Conservation (phyloP, 2,888 invertebrate genomes). For the Euphydryas editha region DNA sequence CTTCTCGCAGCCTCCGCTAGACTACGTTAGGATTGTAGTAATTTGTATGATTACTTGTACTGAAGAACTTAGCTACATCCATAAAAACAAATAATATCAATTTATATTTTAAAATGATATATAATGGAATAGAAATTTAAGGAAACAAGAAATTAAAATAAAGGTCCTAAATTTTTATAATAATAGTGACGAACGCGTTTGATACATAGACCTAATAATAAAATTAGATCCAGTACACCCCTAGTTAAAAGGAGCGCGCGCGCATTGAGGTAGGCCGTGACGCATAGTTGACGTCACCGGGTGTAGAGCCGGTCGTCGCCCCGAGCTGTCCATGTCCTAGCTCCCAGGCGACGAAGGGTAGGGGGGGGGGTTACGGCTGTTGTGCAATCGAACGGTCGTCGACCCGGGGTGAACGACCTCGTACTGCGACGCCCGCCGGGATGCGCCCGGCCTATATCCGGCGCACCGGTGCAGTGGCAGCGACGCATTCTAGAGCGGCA, state of each 20-base stretch:
- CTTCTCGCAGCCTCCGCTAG: slow-evolving; percentile 46
- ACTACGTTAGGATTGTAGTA: slow-evolving; percentile 17
- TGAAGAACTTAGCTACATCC: not conserved
- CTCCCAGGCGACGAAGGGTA: slow-evolving; percentile 60
- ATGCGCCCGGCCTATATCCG: slow-evolving; percentile 84
- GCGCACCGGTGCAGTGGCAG: slow-evolving; percentile 81
- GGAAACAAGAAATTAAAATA: not conserved
- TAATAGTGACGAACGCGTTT: not conserved
- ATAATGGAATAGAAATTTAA: not conserved
- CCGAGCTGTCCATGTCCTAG: slow-evolving; percentile 65
- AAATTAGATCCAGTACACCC: slow-evolving; percentile 75
- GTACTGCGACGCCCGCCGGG: slow-evolving; percentile 80
- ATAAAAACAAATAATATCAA: not conserved
- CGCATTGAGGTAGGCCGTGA: slow-evolving; percentile 85
- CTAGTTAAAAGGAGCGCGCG: slow-evolving; percentile 77
- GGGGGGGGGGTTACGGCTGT: slow-evolving; percentile 63
- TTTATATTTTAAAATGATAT: not conserved
- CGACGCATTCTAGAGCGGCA: slow-evolving; percentile 83
- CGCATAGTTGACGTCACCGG: slow-evolving; percentile 78
- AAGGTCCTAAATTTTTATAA: not conserved
- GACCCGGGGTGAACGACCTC: slow-evolving; percentile 81
- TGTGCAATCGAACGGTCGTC: slow-evolving; percentile 81
- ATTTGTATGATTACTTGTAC: slow-evolving; percentile 37
- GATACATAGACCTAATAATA: slow-evolving; percentile 52
- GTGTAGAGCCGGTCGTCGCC: slow-evolving; percentile 73